Base-by-base conservation (phyloP, 2,797 vertebrate species). In the Pterois miles region DNA sequence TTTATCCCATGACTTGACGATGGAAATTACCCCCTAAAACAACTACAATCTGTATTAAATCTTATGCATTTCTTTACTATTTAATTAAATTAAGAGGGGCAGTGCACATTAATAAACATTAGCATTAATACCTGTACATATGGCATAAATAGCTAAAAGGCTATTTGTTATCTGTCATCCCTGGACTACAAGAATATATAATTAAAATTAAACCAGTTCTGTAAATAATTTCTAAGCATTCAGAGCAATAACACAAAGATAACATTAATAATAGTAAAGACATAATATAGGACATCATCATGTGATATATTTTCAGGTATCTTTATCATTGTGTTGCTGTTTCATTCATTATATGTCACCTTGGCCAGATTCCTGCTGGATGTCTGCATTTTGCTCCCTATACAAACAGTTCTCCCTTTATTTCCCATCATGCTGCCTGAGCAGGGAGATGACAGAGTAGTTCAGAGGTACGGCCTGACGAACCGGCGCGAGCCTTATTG, bases 401-500 rank as follows among this genome's bases (percentile, higher is more conserved):
- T 11, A 6, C 54, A 18, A 23, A 1, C 48, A 48, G 23, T 38
- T 53, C n/a, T 53, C 12, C n/a, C 25, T 54, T 77, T 56, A 52
- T 59, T 79, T 59, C 65, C 65, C 1, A 20, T 68, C 52, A 54
- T 70, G 69, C 80, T 33, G 69, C 57, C 62, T 67, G 71, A 84
- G 79, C 81, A 72, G 76, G 40, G 53, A 65, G 59, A 72, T 65
- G 78, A 85, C 74, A 46, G 68, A 78, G 72, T 78, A 80, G 56
- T 84, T 76, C 66, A 86, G 65, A 75, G 48, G 67, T 76, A 75
- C 66, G 50, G 83, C 82, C 78, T 72, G 59, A 74, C 40, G 12
- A 69, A 67, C 50, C 74, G 27, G 73, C 83, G 67, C 59, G 0
- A 36, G 66, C 60, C 52, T 59, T 34, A 70, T 73, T 89, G 87